Evolutionary conservation across 2,113 vertebrate genomes (phyloP), one percentile per base, ranked within the genome.

Genomic region (Lepus americanus): DNA sequence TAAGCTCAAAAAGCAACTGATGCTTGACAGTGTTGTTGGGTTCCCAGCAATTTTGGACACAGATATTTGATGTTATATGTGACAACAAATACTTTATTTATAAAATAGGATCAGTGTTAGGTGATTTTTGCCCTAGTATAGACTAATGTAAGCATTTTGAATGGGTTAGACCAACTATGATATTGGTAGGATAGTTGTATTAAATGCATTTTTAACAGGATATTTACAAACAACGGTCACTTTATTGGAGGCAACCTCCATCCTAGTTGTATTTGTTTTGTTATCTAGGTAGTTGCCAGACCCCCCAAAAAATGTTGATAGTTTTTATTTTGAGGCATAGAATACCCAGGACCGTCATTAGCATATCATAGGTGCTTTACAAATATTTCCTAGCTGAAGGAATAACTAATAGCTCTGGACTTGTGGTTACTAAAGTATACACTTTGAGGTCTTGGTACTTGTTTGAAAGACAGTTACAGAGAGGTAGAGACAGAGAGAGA

Each of bases 341-440:
- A 77, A 33, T 69, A 67, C 23, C 49, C 66, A 61, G 12, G 0
- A 25, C 2, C 55, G 17, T 76, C 36, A 20, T 5, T 89, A 84
- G 31, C 51, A 73, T 5, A 9, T 69, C 59, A 70, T 55, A 67
- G 31, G n/a, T 73, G 36, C n/a, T 89, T 63, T 67, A 49, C 1
- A 89, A n/a, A 85, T 67, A 3, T 81, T 94, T 63, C 53, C n/a
- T 92, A 89, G 63, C 14, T 87, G 25, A 81, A 88, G 76, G 20
- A 90, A 81, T 82, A 82, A 74, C 78, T 73, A 93, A 67, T 89
- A 10, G 4, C 29, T 3, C 59, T 84, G 44, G 74, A 70, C 53
- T 89, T 88, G 29, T 19, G 39, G 16, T 83, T 77, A 64, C 25
- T 73, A 13, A 88, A 72, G 27, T 49, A 55, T 82, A 2, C 79